Evolutionary conservation across 2,797 vertebrate species (phyloP), one percentile per base, ranked within the genome.

Genomic region (Crocidura indochinensis): DNA sequence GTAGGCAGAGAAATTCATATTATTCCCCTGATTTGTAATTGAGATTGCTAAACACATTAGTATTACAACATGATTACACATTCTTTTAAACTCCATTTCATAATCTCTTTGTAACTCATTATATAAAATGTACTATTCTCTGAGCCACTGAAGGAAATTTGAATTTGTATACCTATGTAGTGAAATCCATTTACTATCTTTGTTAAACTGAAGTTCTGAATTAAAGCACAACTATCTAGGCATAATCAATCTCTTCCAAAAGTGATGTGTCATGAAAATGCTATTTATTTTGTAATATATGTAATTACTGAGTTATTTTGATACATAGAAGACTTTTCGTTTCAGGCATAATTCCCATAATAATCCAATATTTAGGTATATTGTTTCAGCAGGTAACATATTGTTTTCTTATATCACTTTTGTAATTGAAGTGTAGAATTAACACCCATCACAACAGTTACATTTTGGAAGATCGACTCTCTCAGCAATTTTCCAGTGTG

Each of bases 81-180:
- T 80, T 91, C 73, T 83, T 90, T 95, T 84, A 38, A 67, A 94
- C 29, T 96, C 75, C 31, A 10, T 84, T 38, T 94, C 24, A 92
- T 0, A 8, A 44, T 91, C 26, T 73, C 74, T 69, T 27, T 46
- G n/a, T 92, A 95, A 78, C 44, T 95, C 76, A 92, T 77, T 85
- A 95, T 79, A 69, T 75, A 92, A 94, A 95, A 93, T 56, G n/a
- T 31, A 79, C 31, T 95, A 22, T 20, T 88, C 62, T 56, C 27
- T 77, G 46, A 65, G 96, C 73, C 53, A 94, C 88, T 77, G 60
- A 92, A 78, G 26, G 3, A 0, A 1, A 73, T 84, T 89, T 95
- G 46, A 90, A 94, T 67, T 71, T 94, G 47, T 46, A 88, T 53
- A 3, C 29, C 26, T 47, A 71, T 65, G n/a, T 6, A 0, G 92